These are phyloP conservation scores for Laupala kohalensis DNA, from an alignment of 1,140 invertebrate species.

Conservation along the genomic window DNA sequence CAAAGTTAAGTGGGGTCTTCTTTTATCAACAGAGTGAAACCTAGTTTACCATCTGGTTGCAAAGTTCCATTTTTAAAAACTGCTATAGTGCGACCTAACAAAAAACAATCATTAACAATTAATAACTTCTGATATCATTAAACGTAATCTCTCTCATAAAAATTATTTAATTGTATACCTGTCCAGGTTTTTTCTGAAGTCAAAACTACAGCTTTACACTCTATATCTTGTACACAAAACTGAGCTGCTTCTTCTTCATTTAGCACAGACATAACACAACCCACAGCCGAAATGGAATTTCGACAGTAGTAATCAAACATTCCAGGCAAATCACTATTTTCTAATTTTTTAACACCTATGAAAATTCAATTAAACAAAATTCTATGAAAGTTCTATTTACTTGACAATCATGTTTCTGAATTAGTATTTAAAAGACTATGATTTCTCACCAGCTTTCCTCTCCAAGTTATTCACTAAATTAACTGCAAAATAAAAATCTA, in stretches of 20 bases:
- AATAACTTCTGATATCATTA: neutral
- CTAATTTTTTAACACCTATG: constrained; percentile 11
- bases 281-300: constrained; percentile 23
- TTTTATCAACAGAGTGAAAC: constrained; percentile 13
- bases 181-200: constrained; percentile 28
- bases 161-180: constrained; percentile 20
- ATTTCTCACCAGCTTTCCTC: neutral
- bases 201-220: constrained; percentile 29
- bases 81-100: constrained; percentile 23
- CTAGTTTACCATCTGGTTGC: constrained; percentile 8
- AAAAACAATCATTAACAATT: neutral
- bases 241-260: constrained; percentile 28
- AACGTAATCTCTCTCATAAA: neutral
- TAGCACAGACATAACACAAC: constrained; percentile 29
- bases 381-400: neutral
- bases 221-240: constrained; percentile 25
- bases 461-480: neutral
- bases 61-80: constrained; percentile 26
- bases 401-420: neutral
- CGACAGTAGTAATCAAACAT: constrained; percentile 29
- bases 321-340: constrained; percentile 25
- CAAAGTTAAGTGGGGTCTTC: neutral
- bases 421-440: neutral
- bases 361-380: neutral
- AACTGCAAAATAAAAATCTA: neutral